These are phyloP conservation scores for Athalia cordata DNA, from an alignment of 2,888 invertebrate genomes.

Conservation along the genomic window DNA sequence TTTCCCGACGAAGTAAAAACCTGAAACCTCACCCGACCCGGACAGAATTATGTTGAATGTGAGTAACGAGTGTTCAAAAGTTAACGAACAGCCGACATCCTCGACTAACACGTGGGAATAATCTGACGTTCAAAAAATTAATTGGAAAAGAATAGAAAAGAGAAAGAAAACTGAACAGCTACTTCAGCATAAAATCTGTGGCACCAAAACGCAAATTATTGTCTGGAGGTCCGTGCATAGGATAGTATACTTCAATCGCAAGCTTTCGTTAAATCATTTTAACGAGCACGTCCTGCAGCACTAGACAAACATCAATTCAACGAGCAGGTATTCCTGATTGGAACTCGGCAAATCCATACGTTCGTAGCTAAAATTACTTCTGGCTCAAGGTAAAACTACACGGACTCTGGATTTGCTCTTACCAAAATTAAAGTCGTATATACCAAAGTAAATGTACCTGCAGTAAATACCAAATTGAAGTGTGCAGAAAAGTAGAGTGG, in stretches of 20 bases:
- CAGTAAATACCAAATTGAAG: slow-evolving; percentile 51
- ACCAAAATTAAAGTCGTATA: too few relatives aligned
- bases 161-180: neutral
- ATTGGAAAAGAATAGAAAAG: neutral
- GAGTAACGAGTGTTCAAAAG: neutral
- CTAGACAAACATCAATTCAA: slow-evolving; percentile 7
- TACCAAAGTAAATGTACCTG: slow-evolving; percentile 41
- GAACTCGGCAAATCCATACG: neutral
- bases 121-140: slow-evolving; percentile 8
- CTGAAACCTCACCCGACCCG: neutral
- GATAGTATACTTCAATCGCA: neutral
- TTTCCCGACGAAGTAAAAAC: neutral
- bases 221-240: neutral
- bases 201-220: neutral
- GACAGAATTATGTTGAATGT: neutral
- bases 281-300: neutral
- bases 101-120: slow-evolving; percentile 8
- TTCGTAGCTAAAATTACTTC: neutral
- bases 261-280: slow-evolving; percentile 16
- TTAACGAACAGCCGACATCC: neutral
- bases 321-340: neutral
- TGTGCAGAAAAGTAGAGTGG: slow-evolving; percentile 48
- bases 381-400: neutral
- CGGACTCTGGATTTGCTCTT: too few relatives aligned
- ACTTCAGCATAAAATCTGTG: neutral